Evolutionary conservation across 2,113 vertebrate genomes (phyloP), one percentile per base, ranked within the genome.

Genomic region (Hucho hucho): DNA sequence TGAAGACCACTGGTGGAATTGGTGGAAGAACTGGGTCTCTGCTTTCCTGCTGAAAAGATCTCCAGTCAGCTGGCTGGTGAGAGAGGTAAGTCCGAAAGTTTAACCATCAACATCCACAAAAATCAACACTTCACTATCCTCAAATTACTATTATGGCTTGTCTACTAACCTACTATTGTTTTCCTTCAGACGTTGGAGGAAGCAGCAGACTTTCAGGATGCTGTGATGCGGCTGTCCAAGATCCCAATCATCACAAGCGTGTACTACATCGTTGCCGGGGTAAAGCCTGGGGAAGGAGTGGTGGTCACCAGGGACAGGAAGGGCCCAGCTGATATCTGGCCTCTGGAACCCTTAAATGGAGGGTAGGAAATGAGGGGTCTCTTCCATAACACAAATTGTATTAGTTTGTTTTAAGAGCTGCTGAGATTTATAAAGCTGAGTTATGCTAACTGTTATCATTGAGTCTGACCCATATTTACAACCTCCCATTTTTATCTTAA

Each of bases 231-330:
- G 26, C 89, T 99, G 67, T 89, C 97, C 53, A 92, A 84, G 74
- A 84, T 89, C 2, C 96, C 97, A 47, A 94, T 99, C 70, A 97
- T 98, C 78, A 93, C 95, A 1, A 90, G 93, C 29, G 96, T 97
- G 64, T 99, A 99, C 82, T 99, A 96, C 75, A 98, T 99, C 3
- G 93, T 98, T 1, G 97, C 92, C 0, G 97, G 98, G 0, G 80
- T 83, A 0, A 82, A 67, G 0, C 83, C 95, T 5, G 85, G 76
- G n/a, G 96, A 98, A 79, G 97, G 97, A 1, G 88, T 91, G 0
- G 94, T 99, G 70, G 95, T 99, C 78, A 98, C 97, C 0, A 95
- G 97, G 88, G 90, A 95, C 64, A 93, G 95, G 78, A 49, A 6
- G 0, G 94, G 95, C 4, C 91, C 95, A 0, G 95, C 80, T 16